Evolutionary conservation across 2,113 vertebrate genomes (phyloP).

Genomic region (Equus przewalskii): DNA sequence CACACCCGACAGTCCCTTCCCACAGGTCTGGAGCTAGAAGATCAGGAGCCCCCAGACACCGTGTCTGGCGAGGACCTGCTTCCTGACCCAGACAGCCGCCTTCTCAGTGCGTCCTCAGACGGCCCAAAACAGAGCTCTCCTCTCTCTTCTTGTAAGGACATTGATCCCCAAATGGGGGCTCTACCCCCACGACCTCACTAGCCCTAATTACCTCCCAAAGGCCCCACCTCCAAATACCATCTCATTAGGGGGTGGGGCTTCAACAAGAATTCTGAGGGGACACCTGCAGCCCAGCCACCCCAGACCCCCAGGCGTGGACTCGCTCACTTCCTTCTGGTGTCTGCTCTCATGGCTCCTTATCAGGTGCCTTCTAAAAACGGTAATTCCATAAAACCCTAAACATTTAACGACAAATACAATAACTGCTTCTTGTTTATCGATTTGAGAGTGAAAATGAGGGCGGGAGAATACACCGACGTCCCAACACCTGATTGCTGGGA

Average conservation of each 20-base stretch:
- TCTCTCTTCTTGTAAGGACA: neutral
- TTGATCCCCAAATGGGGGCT: neutral
- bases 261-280: neutral
- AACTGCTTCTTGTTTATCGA: neutral
- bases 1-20: neutral
- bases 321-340: neutral
- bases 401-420: neutral
- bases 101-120: neutral
- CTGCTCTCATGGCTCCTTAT: neutral
- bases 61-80: neutral
- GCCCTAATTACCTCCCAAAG: neutral
- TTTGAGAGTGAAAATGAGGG: neutral
- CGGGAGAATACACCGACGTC: neutral
- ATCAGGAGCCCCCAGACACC: neutral
- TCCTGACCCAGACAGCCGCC: no score
- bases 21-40: neutral
- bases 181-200: neutral
- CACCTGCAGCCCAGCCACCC: neutral
- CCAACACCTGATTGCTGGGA: neutral
- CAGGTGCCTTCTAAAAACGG: neutral
- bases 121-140: neutral
- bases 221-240: neutral
- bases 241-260: neutral
- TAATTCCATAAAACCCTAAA: neutral
- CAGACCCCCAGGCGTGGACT: neutral